phyloP scores from a whole-genome alignment of 2,888 invertebrate genomes.

The Agonopterix heracliana region DNA sequence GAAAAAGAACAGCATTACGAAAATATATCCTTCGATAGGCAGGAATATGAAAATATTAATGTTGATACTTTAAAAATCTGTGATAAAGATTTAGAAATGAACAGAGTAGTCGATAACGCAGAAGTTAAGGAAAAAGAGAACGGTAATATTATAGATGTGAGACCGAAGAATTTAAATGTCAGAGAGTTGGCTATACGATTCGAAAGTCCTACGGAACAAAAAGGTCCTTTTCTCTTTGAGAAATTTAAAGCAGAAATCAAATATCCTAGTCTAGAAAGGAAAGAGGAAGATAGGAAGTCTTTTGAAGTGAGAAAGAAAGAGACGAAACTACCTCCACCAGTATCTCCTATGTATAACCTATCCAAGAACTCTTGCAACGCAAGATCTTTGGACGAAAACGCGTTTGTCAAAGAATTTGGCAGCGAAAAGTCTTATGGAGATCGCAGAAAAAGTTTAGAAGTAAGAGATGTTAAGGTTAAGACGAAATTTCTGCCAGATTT shows the following conservation, averaged over 20 bases:
- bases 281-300: constrained; percentile 32
- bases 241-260: constrained; percentile 64
- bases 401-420: constrained; percentile 82
- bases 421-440: constrained; percentile 39
- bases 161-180: constrained; percentile 67
- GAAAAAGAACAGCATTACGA: constrained; percentile 32
- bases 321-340: constrained; percentile 70
- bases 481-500: constrained; percentile 70
- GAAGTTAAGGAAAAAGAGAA: constrained; percentile 45
- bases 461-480: constrained; percentile 76
- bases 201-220: constrained; percentile 78
- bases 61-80: constrained; percentile 51
- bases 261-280: constrained; percentile 51
- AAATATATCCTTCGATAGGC: constrained; percentile 41
- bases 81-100: constrained; percentile 44
- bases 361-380: constrained; percentile 79
- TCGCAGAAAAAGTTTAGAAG: constrained; percentile 80
- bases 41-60: constrained; percentile 58
- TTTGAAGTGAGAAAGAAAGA: constrained; percentile 32
- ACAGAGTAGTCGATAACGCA: constrained; percentile 15
- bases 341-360: constrained; percentile 75
- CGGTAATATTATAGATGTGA: constrained; percentile 42
- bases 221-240: constrained; percentile 74
- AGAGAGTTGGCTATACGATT: constrained; percentile 79
- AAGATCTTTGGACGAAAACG: constrained; percentile 83